Percentiles rank a stretch among this genome's conserved stretches.
These are phyloP conservation scores for Papilio polytes DNA, from an alignment of 1,140 invertebrate genomes.

Conservation along the genomic window DNA sequence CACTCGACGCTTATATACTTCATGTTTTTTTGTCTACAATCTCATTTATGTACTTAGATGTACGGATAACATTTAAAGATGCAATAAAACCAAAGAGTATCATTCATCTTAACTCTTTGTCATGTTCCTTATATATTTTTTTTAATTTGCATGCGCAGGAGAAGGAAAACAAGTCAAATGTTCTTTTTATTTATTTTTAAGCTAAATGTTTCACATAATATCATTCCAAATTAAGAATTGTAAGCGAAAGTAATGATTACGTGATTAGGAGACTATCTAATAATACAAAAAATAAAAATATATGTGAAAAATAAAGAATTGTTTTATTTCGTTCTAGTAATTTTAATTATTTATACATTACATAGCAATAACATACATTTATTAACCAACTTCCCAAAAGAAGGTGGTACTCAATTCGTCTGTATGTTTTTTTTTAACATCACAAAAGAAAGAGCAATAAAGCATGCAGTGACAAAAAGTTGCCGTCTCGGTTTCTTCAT, in stretches of 20 bases:
- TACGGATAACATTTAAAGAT: conserved; percentile 46
- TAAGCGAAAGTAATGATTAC: conserved; percentile 79
- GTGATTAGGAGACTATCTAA: conserved; percentile 76
- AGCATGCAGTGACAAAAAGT: no score
- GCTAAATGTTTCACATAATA: conserved; percentile 78
- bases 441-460: no score
- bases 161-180: conserved; percentile 53
- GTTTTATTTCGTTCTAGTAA: conserved; percentile 14
- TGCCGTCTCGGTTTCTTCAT: no score
- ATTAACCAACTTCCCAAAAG: no score
- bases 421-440: no score
- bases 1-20: conserved; percentile 53
- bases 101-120: conserved; percentile 75
- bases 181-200: conserved; percentile 81
- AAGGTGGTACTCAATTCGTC: no score
- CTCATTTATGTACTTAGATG: conserved; percentile 48
- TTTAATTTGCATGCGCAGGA: conserved; percentile 57
- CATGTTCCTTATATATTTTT: conserved; percentile 65
- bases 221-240: conserved; percentile 82
- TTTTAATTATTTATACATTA: not conserved
- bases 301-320: conserved; percentile 61
- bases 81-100: conserved; percentile 77
- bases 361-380: no score
- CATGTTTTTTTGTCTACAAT: conserved; percentile 40
- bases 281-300: conserved; percentile 78